Conservation (phyloP, 92 coral and sea anemone species). For the Siderastrea radians region DNA sequence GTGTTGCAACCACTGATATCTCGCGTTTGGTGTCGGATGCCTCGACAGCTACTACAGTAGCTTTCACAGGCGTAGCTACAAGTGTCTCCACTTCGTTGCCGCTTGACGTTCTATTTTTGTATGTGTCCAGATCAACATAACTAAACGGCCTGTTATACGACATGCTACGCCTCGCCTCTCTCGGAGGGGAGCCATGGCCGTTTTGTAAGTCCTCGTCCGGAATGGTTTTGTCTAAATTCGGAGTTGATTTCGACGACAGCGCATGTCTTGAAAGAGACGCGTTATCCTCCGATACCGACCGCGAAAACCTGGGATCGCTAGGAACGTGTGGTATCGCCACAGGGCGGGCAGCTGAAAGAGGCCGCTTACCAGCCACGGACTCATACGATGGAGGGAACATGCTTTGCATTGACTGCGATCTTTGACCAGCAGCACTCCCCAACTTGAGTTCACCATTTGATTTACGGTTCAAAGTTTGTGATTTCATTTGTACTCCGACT, state of each 20-base stretch:
- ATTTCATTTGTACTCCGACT: constrained; percentile 71
- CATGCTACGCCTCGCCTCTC: constrained; percentile 4
- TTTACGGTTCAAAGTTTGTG: constrained; percentile 28
- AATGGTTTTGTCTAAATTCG: constrained; percentile 37
- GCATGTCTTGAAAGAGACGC: constrained; percentile 26
- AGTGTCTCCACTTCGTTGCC: not conserved
- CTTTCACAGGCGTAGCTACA: constrained; percentile 69
- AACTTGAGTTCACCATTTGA: constrained; percentile 7
- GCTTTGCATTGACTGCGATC: constrained; percentile 82
- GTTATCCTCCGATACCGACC: constrained; percentile 66
- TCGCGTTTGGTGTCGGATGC: constrained; percentile 41
- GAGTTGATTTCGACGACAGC: constrained; percentile 37
- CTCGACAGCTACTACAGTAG: constrained; percentile 44
- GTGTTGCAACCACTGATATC: constrained; percentile 48
- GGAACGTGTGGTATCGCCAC: constrained; percentile 87
- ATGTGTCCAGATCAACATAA: constrained; percentile 48
- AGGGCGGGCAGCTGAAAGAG: constrained; percentile 69
- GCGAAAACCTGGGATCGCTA: constrained; percentile 45
- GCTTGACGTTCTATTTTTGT: constrained; percentile 2
- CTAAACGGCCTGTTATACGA: constrained; percentile 54
- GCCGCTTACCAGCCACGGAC: constrained; percentile 60
- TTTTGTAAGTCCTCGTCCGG: not conserved
- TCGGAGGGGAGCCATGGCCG: constrained; percentile 21
- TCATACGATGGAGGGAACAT: constrained; percentile 77
- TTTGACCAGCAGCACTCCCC: constrained; percentile 29